Conservation (phyloP, 35 echinoderm and acorn worm species). For the Diadema setosum region DNA sequence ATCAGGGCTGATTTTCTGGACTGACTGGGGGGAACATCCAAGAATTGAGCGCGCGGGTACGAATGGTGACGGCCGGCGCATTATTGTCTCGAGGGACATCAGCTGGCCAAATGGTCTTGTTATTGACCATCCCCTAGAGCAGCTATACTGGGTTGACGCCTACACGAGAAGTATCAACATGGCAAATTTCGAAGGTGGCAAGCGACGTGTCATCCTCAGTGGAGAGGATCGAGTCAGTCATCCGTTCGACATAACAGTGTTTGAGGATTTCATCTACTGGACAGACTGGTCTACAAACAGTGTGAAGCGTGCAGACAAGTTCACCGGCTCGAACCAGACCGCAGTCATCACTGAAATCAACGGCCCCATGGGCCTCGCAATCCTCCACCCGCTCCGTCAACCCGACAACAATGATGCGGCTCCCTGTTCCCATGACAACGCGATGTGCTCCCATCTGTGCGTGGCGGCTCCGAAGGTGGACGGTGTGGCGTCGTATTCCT, state of each 20-base stretch:
- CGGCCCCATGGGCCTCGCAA: too few species aligned
- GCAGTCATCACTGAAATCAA: not conserved
- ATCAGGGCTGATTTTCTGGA: constrained; percentile 89
- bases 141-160: constrained; percentile 82
- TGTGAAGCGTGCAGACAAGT: constrained; percentile 69
- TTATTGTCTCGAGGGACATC: constrained; percentile 33
- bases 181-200: constrained; percentile 40
- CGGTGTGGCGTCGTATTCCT: too few species aligned
- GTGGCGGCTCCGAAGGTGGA: too few species aligned
- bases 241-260: constrained; percentile 77
- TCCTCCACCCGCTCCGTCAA: too few species aligned
- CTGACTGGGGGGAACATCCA: constrained; percentile 62
- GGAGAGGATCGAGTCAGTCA: constrained; percentile 18
- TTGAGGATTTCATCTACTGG: constrained; percentile 87
- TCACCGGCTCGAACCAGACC: constrained; percentile 32
- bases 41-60: constrained; percentile 82
- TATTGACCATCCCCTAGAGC: constrained; percentile 55
- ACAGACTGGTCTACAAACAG: constrained; percentile 70
- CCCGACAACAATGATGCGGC: too few species aligned
- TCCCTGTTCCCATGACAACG: too few species aligned
- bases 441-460: too few species aligned
- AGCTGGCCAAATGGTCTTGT: constrained; percentile 81
- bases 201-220: constrained; percentile 18
- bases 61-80: constrained; percentile 42
- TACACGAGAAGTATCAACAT: constrained; percentile 45